Evolutionary conservation across 2,797 vertebrate genomes (phyloP).

Genomic region (Urosaurus nigricauda): DNA sequence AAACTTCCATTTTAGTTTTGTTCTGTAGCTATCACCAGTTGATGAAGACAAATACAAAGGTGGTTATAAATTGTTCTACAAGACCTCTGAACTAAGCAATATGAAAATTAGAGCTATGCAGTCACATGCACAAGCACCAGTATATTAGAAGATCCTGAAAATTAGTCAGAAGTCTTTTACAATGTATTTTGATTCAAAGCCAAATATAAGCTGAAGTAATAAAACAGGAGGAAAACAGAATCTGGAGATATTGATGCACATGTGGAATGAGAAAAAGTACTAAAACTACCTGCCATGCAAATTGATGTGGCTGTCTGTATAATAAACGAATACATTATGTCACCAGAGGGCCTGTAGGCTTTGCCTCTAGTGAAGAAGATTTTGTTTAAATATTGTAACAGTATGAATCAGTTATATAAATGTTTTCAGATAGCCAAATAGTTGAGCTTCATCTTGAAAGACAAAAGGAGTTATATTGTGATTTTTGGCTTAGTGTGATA

Average conservation of each 20-base stretch:
- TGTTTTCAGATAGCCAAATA: not conserved
- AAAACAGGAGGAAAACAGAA: not conserved
- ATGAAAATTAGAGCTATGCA: too few relatives aligned
- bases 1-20: not conserved
- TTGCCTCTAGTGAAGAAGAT: not conserved
- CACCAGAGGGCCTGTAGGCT: not conserved
- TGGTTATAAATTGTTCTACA: not conserved
- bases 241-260: not conserved
- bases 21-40: not conserved
- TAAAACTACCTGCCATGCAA: not conserved
- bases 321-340: not conserved
- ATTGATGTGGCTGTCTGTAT: not conserved
- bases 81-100: too few relatives aligned
- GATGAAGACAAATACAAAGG: not conserved
- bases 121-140: not conserved
- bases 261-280: not conserved
- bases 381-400: not conserved
- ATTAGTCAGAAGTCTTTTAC: too few relatives aligned
- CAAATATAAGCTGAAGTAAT: not conserved
- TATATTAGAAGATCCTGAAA: too few relatives aligned
- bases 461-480: not conserved
- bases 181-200: too few relatives aligned
- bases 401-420: not conserved
- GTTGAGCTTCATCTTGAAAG: not conserved
- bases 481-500: not conserved